Evolutionary conservation across 2,888 invertebrate species (phyloP).

Genomic region (Eristalis intricaria): DNA sequence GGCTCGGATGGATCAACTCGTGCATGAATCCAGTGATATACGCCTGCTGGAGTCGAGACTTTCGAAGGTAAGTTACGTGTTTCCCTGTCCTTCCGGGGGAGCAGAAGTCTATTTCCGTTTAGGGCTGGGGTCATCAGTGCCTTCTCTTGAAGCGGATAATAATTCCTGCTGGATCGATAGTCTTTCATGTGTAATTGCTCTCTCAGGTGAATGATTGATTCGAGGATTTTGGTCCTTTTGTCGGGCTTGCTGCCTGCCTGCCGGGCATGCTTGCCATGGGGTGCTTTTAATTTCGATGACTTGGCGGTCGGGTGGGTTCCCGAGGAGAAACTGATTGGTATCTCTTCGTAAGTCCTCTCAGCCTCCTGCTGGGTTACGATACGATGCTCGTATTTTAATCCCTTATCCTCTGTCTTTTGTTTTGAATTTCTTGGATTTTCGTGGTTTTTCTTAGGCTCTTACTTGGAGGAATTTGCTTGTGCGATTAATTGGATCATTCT

Average conservation of each 20-base stretch:
- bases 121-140: not conserved
- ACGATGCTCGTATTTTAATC: not conserved
- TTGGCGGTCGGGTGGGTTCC: not conserved
- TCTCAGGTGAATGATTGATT: slow-evolving; percentile 53
- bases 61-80: slow-evolving; percentile 87
- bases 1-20: slow-evolving; percentile 98
- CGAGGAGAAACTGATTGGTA: not conserved
- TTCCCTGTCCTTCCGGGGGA: not conserved
- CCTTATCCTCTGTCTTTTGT: no score
- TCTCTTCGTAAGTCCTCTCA: not conserved
- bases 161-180: slow-evolving; percentile 26
- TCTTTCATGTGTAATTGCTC: slow-evolving; percentile 56
- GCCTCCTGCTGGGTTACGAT: not conserved
- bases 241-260: not conserved
- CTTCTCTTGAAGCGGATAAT: not conserved
- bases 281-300: slow-evolving; percentile 22
- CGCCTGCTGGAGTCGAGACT: slow-evolving; percentile 99
- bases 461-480: no score
- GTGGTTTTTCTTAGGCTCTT: no score
- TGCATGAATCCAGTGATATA: slow-evolving; percentile 99
- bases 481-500: no score
- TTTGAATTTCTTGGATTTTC: no score
- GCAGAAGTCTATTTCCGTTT: not conserved
- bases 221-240: slow-evolving; percentile 41
- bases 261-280: slow-evolving; percentile 1